Conservation (phyloP, 2,888 invertebrate species). For the Volucella zonaria region DNA sequence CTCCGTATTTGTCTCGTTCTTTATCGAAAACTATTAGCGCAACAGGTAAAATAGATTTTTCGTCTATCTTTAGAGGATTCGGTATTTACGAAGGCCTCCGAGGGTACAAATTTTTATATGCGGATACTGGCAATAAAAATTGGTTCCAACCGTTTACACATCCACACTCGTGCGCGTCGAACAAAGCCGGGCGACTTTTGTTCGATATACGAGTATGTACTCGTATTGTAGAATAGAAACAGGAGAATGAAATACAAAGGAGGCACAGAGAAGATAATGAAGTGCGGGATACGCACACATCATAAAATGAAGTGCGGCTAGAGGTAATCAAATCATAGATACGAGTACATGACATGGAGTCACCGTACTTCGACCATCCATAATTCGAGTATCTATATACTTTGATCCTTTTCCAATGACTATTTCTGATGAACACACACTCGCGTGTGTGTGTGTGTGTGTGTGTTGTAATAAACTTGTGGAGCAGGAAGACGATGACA, state of each 20-base stretch:
- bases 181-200: constrained; percentile 9
- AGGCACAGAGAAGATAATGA: constrained; percentile 23
- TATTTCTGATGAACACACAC: constrained; percentile 6
- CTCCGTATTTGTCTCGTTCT: constrained; percentile 1
- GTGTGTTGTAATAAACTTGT: constrained; percentile 47
- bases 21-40: constrained; percentile 59
- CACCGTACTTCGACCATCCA: too few relatives aligned
- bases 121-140: constrained; percentile 55
- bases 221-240: neutral
- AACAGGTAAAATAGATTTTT: constrained; percentile 70
- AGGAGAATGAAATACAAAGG: constrained; percentile 21
- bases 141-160: constrained; percentile 35
- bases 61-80: constrained; percentile 43
- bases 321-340: constrained; percentile 56
- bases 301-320: constrained; percentile 38
- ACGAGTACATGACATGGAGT: too few relatives aligned
- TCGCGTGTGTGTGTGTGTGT: too few relatives aligned
- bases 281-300: constrained; percentile 46
- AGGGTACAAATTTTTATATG: constrained; percentile 42
- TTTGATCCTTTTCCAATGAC: constrained; percentile 30
- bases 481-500: constrained; percentile 61
- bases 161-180: neutral
- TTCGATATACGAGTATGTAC: too few relatives aligned
- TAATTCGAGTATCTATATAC: neutral
- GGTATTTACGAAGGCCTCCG: constrained; percentile 28